Base-by-base conservation (phyloP, 2,113 vertebrate species). In the Lipophrys pholis region DNA sequence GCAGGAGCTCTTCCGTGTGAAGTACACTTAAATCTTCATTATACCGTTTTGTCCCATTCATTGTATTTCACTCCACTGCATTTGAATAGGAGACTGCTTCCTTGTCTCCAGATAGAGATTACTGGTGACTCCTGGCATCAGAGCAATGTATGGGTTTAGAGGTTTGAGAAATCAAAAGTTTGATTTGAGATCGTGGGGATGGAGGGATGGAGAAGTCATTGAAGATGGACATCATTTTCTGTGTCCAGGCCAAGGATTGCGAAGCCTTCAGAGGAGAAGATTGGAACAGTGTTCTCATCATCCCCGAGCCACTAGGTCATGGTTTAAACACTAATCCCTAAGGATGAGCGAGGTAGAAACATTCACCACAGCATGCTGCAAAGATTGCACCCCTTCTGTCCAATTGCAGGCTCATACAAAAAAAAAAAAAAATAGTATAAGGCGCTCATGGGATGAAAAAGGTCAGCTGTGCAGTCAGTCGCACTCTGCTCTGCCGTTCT, bases 311-410 rank as follows among this genome's bases (percentile, higher is more conserved):
- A 81, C 75, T 80, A 59, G 86, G 86, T 89, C 87, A 81, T 75
- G 86, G 73, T 87, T 90, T 86, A 80, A 85, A 89, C 81, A 90
- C 85, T 88, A 90, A 92, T 92, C 90, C 85, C 76, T 41, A 80
- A 75, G 84, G 86, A 89, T 91, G 86, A 91, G 83, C 7, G 49
- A 72, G 77, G 74, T 63, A 45, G 76, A 85, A 82, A 90, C 89
- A 90, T 86, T 59, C 83, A 68, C 66, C 77, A 60, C 76, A 73
- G 83, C 82, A 73, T 78, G 85, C 78, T 81, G 65, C 70, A 61
- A 81, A 88, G 74, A 87, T 83, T 88, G 83, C 80, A 72, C 36
- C 61, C 59, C 65, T 63, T 70, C 84, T 60, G 76, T 78, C 48
- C 78, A 73, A 83, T 82, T 36, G 39, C 61, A 59, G 81, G 52